Evolutionary conservation across 2,888 invertebrate species (phyloP).

Genomic region (Leucophora obtusa): DNA sequence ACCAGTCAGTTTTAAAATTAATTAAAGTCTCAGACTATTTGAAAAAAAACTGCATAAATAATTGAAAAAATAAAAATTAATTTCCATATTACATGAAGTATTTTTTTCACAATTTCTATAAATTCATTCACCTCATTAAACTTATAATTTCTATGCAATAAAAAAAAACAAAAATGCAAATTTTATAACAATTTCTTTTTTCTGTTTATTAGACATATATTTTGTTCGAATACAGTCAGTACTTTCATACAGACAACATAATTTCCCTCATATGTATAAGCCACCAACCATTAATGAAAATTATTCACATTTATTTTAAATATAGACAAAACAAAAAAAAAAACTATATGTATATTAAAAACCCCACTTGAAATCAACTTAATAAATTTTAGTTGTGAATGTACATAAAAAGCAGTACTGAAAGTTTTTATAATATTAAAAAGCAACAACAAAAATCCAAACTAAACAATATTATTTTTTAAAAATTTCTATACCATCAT

Average conservation of each 20-base stretch:
- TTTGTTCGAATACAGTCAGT: not conserved
- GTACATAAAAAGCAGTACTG: conserved; percentile 24
- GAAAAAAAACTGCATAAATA: conserved; percentile 28
- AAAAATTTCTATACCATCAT: conserved; percentile 9
- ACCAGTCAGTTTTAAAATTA: conserved; percentile 11
- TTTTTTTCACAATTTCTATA: conserved; percentile 13
- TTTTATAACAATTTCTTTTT: conserved; percentile 42
- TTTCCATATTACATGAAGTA: conserved; percentile 3
- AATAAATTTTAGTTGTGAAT: conserved; percentile 1
- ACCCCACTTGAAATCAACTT: conserved; percentile 30
- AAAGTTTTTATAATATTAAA: conserved; percentile 27
- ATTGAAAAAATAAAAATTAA: conserved; percentile 8
- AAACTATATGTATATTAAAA: not conserved
- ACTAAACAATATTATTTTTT: conserved; percentile 21
- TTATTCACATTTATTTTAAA: too few relatives aligned
- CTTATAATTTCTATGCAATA: conserved; percentile 24
- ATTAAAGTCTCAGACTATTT: conserved; percentile 31
- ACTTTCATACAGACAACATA: conserved; percentile 34
- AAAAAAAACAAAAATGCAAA: conserved; percentile 46
- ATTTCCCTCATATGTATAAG: conserved; percentile 29
- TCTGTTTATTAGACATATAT: conserved; percentile 18
- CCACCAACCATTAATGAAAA: conserved; percentile 22
- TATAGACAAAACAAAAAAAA: not conserved
- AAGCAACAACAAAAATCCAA: conserved; percentile 32
- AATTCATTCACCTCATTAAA: conserved; percentile 49